Conservation (phyloP, 2,113 vertebrate genomes). For the Erpornis zantholeuca region DNA sequence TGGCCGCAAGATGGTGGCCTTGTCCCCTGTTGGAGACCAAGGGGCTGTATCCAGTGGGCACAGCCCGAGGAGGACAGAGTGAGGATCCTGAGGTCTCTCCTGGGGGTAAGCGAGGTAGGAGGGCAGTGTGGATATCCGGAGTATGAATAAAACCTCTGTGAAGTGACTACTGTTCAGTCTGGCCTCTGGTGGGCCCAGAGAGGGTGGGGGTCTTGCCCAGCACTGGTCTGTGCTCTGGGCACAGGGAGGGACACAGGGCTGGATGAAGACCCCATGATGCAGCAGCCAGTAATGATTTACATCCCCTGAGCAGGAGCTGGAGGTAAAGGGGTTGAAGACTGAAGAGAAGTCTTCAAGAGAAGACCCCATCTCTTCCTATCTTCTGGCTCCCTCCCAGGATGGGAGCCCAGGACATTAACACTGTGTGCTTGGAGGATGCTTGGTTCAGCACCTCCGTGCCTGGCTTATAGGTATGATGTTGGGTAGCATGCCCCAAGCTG, state of each 20-base stretch:
- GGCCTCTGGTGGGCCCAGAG: background rate
- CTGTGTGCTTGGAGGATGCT: background rate
- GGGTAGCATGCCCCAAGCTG: background rate
- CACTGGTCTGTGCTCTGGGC: rapidly evolving
- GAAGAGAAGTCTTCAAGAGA: background rate
- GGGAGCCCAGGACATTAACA: background rate
- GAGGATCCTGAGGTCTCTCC: background rate
- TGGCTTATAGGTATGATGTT: background rate
- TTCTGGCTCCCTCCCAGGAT: background rate
- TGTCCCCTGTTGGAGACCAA: constrained; percentile 5
- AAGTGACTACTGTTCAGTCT: background rate
- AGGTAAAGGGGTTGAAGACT: background rate
- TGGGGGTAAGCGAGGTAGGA: background rate
- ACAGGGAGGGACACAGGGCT: background rate
- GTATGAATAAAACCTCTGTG: constrained; percentile 44
- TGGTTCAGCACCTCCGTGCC: rapidly evolving
- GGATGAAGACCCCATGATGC: background rate
- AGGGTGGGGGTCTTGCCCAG: background rate
- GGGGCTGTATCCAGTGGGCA: background rate
- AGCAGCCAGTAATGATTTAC: background rate
- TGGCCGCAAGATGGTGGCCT: constrained; percentile 53
- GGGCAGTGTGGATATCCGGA: background rate
- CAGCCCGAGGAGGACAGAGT: background rate
- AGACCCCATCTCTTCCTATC: background rate
- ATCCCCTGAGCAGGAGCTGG: background rate